Evolutionary conservation across 2,113 vertebrate genomes (phyloP).

Genomic region (Calonectris borealis): DNA sequence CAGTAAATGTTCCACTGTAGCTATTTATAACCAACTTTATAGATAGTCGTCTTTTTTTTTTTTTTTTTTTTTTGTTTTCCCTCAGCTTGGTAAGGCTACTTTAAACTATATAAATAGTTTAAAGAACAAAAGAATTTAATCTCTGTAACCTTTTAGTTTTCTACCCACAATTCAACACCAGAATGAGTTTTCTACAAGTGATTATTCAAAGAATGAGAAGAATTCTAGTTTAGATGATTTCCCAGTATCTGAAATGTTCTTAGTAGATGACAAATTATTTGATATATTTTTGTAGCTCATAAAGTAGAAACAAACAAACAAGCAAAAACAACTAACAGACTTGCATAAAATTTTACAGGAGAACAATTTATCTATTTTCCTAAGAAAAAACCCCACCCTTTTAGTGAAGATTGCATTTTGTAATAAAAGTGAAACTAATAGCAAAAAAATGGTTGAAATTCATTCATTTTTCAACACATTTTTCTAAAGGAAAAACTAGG

Average conservation of each 20-base stretch:
- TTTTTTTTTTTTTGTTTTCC: background rate
- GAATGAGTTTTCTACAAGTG: background rate
- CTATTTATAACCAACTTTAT: background rate
- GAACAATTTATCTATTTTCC: background rate
- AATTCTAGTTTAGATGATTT: background rate
- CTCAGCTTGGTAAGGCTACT: background rate
- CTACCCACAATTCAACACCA: background rate
- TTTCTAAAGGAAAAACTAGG: background rate
- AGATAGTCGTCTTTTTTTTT: background rate
- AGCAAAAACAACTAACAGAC: background rate
- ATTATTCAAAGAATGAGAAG: background rate
- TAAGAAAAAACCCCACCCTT: rapidly evolving
- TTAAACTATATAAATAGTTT: background rate
- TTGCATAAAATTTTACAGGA: background rate
- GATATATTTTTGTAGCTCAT: background rate
- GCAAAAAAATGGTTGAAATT: background rate
- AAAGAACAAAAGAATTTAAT: background rate
- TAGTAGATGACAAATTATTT: background rate
- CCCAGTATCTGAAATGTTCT: background rate
- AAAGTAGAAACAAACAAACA: background rate
- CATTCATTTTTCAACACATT: background rate
- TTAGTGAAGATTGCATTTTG: background rate
- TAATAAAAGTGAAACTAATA: background rate
- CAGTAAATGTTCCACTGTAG: background rate
- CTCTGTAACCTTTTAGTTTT: background rate